A percentile compares a stretch with the other conserved stretches of the same genome.
Conservation (phyloP, 2,113 vertebrate genomes). For the Corythornis cristatus region DNA sequence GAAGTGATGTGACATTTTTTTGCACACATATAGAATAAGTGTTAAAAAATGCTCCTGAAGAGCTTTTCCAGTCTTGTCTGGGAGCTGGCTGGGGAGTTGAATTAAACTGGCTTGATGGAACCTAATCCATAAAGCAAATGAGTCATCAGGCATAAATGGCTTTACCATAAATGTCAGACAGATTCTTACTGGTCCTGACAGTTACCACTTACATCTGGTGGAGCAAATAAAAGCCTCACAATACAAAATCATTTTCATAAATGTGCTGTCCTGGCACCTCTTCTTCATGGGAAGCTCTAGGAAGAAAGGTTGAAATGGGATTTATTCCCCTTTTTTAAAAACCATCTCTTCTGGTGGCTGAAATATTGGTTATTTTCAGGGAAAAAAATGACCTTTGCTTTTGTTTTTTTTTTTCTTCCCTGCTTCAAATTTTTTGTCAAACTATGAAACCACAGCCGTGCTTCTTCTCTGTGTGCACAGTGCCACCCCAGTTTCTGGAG, state of each 20-base stretch:
- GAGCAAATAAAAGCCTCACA: not conserved
- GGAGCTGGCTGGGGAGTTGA: constrained; percentile 37
- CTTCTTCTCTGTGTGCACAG: not conserved
- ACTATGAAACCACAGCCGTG: not conserved
- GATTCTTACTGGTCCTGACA: constrained; percentile 7
- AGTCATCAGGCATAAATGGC: constrained; percentile 37
- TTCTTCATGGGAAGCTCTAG: not conserved
- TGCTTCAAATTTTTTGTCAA: not conserved
- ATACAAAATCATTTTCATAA: not conserved
- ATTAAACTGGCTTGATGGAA: constrained; percentile 26
- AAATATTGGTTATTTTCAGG: not conserved
- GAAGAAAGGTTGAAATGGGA: not conserved
- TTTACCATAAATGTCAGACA: constrained; percentile 53
- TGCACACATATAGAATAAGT: constrained; percentile 47
- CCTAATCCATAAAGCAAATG: constrained; percentile 39
- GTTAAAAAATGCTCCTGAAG: constrained; percentile 47
- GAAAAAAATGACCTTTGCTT: not conserved
- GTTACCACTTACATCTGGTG: constrained; percentile 4
- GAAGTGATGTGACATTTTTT: constrained; percentile 37
- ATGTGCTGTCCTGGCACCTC: not conserved
- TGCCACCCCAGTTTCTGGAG: not conserved
- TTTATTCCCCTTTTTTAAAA: not conserved
- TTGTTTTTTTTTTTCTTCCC: not conserved
- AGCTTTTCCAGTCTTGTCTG: constrained; percentile 59
- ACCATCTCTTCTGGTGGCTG: not conserved